Evolutionary conservation across 2,797 vertebrate genomes (phyloP), one percentile per base, ranked within the genome.

Genomic region (Eospalax fontanierii): DNA sequence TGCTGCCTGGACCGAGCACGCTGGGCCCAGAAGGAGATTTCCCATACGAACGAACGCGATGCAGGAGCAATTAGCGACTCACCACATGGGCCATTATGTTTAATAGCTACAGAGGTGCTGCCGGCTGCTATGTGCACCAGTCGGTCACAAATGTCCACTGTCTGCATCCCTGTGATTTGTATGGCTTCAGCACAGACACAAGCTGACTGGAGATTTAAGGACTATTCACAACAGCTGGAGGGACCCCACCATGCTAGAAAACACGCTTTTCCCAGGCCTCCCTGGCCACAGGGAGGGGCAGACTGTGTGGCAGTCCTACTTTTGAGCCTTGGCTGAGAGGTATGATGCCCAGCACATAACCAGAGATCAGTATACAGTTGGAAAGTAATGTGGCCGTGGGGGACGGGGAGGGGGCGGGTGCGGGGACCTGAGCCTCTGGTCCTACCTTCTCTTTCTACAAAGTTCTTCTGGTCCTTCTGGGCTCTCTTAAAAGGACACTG

Each of bases 21-120:
- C 78, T 43, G 79, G 54, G 54, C 30, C 76, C 11, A 0, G n/a
- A 35, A 65, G 61, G 35, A 73, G 59, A 33, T 35, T 40, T 65
- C 12, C 65, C 15, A 4, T 0, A 4, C 0, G 0, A 38, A 16
- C 16, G 6, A 71, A n/a, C 11, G 38, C 68, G 73, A 54, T 0
- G 24, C 70, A 0, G 18, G 70, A 38, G 26, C 35, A 5, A 21
- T 76, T 24, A 82, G 75, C 40, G 38, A 54, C 26, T 57, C 21
- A 14, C 54, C 3, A 16, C 24, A 12, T 0, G 18, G 87, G n/a
- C 70, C 74, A 11, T 10, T 28, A 87, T 54, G 65, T 43, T 40
- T 43, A 40, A 91, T 11, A 46, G 59, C 9, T 6, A n/a, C 70
- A 81, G 30, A 91, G 63, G 50, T 12, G 50, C 70, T 6, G 4